Conservation (phyloP, 2,888 invertebrate genomes). For the Volucella zonaria region DNA sequence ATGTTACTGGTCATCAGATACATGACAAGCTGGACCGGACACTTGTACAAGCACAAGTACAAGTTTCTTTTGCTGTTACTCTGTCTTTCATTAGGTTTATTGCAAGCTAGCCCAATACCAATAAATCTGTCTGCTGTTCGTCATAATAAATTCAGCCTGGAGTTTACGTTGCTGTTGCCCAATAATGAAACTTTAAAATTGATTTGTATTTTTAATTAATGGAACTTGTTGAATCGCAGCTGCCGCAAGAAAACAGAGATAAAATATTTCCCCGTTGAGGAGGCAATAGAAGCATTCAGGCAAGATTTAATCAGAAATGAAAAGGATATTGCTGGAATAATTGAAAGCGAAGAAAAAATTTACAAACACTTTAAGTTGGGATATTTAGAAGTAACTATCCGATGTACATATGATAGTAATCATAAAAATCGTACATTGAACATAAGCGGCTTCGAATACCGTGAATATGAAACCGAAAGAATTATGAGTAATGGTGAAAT, state of each 20-base stretch:
- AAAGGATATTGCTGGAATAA: constrained; percentile 58
- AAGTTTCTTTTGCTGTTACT: no score
- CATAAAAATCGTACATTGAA: constrained; percentile 4
- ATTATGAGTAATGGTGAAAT: constrained; percentile 56
- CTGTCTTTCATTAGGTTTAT: no score
- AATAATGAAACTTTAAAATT: constrained; percentile 23
- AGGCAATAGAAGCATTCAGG: constrained; percentile 61
- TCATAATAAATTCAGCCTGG: constrained; percentile 9
- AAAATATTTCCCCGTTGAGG: constrained; percentile 39
- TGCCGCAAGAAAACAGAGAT: not conserved
- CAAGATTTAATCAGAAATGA: constrained; percentile 57
- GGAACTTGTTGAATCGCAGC: not conserved
- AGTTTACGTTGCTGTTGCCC: constrained; percentile 8
- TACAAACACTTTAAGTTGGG: constrained; percentile 57
- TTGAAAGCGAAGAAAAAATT: constrained; percentile 58
- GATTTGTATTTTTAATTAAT: constrained; percentile 22
- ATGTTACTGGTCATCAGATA: constrained; percentile 7
- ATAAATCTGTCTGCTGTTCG: constrained; percentile 10
- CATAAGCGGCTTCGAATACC: constrained; percentile 27
- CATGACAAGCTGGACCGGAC: constrained; percentile 7
- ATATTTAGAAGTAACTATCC: constrained; percentile 38
- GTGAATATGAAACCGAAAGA: constrained; percentile 46
- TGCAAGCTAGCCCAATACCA: constrained; percentile 6
- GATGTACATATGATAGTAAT: constrained; percentile 46
- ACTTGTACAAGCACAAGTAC: constrained; percentile 10